Conservation (phyloP, 2,797 vertebrate genomes). For the Tiaroga cobitis region DNA sequence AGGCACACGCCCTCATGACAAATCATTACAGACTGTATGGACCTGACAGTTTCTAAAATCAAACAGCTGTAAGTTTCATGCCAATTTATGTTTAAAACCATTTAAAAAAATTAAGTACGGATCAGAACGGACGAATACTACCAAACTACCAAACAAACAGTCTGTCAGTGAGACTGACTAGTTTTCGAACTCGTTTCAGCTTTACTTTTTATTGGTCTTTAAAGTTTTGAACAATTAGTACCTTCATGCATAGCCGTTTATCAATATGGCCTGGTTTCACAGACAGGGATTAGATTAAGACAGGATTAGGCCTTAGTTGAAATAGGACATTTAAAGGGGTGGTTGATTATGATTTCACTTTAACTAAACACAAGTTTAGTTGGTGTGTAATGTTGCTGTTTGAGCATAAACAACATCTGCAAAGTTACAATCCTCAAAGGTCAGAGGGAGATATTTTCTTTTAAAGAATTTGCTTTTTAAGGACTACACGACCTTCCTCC, state of each 20-base stretch:
- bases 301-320: too few relatives aligned
- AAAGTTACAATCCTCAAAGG: too few relatives aligned
- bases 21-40: neutral
- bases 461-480: too few relatives aligned
- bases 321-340: too few relatives aligned
- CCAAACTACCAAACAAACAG: neutral
- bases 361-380: too few relatives aligned
- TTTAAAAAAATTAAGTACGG: fast-evolving
- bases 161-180: neutral
- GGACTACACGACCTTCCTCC: too few relatives aligned
- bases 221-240: neutral
- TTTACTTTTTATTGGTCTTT: neutral
- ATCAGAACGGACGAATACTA: neutral
- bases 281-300: too few relatives aligned
- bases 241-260: neutral
- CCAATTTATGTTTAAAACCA: neutral
- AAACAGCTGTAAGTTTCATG: neutral
- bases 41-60: neutral
- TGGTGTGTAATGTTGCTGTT: too few relatives aligned
- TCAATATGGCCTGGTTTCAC: neutral
- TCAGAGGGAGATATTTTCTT: too few relatives aligned
- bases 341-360: too few relatives aligned
- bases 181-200: neutral
- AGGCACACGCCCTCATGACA: conserved; percentile 11
- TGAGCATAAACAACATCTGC: too few relatives aligned